These are phyloP conservation scores for Eriocheir sinensis DNA, from an alignment of 1,140 invertebrate species.

Conservation along the genomic window DNA sequence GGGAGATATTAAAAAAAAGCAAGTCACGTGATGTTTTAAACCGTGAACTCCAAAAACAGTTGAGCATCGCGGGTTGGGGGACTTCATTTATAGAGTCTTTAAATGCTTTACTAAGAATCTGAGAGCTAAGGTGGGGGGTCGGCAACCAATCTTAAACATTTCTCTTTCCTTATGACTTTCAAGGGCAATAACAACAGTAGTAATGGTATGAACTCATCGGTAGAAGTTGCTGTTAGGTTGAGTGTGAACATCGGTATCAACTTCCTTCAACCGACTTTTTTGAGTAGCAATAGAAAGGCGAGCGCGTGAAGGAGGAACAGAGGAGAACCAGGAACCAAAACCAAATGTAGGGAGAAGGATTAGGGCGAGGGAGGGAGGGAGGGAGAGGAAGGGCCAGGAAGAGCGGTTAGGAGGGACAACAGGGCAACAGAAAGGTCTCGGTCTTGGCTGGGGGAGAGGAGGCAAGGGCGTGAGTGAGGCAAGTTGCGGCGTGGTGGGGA, in stretches of 20 bases:
- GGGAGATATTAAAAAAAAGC: neutral
- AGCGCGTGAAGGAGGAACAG: neutral
- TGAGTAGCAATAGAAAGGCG: slow-evolving; percentile 45
- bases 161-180: neutral
- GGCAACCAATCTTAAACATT: neutral
- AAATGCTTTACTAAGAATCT: slow-evolving; percentile 35
- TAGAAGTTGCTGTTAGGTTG: neutral
- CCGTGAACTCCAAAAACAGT: neutral
- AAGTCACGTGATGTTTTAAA: neutral
- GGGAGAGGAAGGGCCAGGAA: neutral
- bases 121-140: slow-evolving; percentile 28
- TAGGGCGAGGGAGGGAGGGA: neutral
- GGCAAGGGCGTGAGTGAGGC: neutral
- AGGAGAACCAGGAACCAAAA: too few species aligned
- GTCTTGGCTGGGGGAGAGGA: neutral
- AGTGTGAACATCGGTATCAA: neutral
- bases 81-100: neutral
- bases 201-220: neutral
- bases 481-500: neutral
- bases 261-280: neutral
- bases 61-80: neutral
- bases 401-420: neutral
- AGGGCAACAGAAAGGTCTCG: neutral
- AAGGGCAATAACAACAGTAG: slow-evolving; percentile 2
- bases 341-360: neutral